A percentile compares a stretch with the other conserved stretches of the same genome.
Evolutionary conservation across 2,113 vertebrate genomes (phyloP).

Genomic region (Pelodiscus sinensis): DNA sequence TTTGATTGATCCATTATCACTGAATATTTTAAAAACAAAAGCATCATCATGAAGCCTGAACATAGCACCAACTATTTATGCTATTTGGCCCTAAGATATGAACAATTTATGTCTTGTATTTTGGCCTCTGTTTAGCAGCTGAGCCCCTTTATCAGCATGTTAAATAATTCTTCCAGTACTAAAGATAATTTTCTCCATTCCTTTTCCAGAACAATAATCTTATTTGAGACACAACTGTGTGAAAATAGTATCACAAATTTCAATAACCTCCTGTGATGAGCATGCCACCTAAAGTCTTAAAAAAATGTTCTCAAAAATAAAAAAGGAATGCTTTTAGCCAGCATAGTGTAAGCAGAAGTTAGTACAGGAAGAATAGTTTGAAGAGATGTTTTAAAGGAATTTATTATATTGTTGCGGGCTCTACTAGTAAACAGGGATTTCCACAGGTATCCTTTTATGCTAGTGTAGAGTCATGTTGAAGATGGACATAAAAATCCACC

Average conservation of each 20-base stretch:
- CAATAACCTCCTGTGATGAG: not conserved
- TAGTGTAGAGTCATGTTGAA: not conserved
- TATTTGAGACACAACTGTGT: not conserved
- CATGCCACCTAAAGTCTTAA: not conserved
- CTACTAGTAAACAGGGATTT: not conserved
- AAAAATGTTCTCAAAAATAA: not conserved
- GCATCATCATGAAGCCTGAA: not conserved
- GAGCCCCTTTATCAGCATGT: not conserved
- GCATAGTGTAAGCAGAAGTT: not conserved
- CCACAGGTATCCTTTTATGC: not conserved
- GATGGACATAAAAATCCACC: not conserved
- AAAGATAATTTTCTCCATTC: not conserved
- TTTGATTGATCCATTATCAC: not conserved
- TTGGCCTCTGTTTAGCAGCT: not conserved
- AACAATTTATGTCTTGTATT: not conserved
- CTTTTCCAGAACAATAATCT: not conserved
- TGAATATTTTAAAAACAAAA: not conserved
- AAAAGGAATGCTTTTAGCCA: not conserved
- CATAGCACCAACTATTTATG: not conserved
- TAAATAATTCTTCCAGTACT: not conserved
- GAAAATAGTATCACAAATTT: not conserved
- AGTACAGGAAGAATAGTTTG: not conserved
- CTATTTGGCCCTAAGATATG: not conserved
- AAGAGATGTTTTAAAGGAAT: not conserved
- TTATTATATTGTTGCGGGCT: not conserved